phyloP scores from a whole-genome alignment of 2,888 invertebrate species.

The Apoda limacodes region DNA sequence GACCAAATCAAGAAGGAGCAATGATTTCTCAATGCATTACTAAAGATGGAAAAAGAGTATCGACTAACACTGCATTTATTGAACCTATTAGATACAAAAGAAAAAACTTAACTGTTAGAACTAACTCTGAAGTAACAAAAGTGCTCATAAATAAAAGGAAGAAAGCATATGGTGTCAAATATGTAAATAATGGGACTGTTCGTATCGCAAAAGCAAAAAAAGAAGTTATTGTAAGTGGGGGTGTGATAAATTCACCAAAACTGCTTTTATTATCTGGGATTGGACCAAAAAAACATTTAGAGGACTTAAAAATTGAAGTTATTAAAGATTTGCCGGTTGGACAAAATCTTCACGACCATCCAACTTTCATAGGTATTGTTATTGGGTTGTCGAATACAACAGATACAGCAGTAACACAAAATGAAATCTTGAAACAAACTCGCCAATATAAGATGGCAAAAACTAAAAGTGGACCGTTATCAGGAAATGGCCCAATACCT shows the following conservation, averaged over 20 bases:
- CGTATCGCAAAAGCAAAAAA: conserved; percentile 51
- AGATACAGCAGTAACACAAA: no score
- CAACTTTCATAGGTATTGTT: no score
- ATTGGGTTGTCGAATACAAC: no score
- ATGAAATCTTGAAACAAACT: no score
- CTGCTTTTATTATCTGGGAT: conserved; percentile 64
- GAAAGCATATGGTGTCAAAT: conserved; percentile 67
- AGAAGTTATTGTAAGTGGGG: conserved; percentile 63
- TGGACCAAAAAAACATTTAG: conserved; percentile 45
- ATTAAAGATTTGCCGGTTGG: conserved; percentile 53
- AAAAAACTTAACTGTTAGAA: conserved; percentile 67
- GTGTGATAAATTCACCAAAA: conserved; percentile 58
- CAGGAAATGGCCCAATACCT: no score
- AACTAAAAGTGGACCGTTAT: no score
- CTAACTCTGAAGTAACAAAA: conserved; percentile 69
- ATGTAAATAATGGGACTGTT: conserved; percentile 41
- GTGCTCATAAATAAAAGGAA: conserved; percentile 55
- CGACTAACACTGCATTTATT: no score
- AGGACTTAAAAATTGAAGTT: conserved; percentile 35
- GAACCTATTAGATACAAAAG: no score
- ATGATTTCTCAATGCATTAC: no score
- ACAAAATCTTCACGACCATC: conserved; percentile 63
- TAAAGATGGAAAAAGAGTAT: no score
- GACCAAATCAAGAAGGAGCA: no score
- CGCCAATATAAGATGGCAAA: no score